phyloP scores from a whole-genome alignment of 2,113 vertebrate species.

The Cyprinodon tularosa region DNA sequence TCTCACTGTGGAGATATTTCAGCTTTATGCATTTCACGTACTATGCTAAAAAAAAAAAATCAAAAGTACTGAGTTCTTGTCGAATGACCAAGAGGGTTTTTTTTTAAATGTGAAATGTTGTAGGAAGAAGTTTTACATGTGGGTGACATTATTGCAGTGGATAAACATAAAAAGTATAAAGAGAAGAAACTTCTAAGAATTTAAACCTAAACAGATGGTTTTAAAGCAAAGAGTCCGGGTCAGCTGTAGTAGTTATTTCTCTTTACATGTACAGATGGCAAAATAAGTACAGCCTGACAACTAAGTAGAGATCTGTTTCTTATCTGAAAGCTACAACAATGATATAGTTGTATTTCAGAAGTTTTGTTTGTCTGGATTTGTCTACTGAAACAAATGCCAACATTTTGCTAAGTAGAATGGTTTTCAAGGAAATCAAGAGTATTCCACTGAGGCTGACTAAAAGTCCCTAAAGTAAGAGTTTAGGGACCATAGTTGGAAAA shows the following conservation, averaged over 20 bases:
- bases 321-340: neutral
- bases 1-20: neutral
- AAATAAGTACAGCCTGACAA: neutral
- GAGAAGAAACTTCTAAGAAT: neutral
- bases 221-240: neutral
- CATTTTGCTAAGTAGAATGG: neutral
- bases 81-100: neutral
- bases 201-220: neutral
- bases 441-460: constrained; percentile 11
- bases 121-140: neutral
- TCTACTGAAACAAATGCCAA: constrained; percentile 21
- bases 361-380: constrained; percentile 17
- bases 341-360: neutral
- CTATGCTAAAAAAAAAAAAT: neutral
- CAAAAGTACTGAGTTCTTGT: neutral
- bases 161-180: neutral
- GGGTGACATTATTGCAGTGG: neutral
- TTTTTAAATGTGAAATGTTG: neutral
- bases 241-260: neutral
- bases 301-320: neutral
- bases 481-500: constrained; percentile 12
- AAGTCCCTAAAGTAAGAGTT: constrained; percentile 8
- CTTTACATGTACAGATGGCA: neutral
- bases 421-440: constrained; percentile 33
- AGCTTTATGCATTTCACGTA: neutral